These are phyloP conservation scores for Morpho helenor DNA, from an alignment of 2,888 invertebrate genomes.

Conservation along the genomic window DNA sequence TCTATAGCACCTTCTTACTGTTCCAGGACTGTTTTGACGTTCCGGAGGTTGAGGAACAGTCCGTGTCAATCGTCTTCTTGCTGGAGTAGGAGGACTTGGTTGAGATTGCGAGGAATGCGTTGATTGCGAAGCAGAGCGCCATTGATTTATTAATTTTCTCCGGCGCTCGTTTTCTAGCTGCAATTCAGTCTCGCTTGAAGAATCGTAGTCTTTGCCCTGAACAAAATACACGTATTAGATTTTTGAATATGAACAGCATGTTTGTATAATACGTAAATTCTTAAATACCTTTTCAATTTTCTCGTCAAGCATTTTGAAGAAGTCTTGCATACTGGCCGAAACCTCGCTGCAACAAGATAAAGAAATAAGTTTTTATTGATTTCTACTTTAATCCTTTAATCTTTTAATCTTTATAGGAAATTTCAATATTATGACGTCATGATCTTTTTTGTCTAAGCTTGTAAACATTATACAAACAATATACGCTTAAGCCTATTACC, in stretches of 20 bases:
- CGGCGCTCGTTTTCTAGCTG: constrained; percentile 83
- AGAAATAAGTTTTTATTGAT: not conserved
- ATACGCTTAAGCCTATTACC: no score
- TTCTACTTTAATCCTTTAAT: not conserved
- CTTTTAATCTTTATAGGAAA: not conserved
- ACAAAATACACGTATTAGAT: not conserved
- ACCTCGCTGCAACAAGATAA: constrained; percentile 84
- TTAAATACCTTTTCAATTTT: constrained; percentile 89
- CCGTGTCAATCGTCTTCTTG: constrained; percentile 51
- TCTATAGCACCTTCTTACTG: constrained; percentile 54
- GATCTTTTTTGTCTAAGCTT: no score
- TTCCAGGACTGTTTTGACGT: constrained; percentile 59
- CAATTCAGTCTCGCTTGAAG: constrained; percentile 86
- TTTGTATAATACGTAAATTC: not conserved
- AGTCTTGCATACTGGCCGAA: constrained; percentile 93
- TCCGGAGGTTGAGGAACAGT: constrained; percentile 58
- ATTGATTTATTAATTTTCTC: constrained; percentile 84
- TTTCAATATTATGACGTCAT: no score
- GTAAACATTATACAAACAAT: no score
- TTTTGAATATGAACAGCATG: not conserved
- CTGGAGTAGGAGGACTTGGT: constrained; percentile 62
- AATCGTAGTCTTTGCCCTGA: constrained; percentile 91
- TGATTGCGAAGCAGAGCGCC: constrained; percentile 85
- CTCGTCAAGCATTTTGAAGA: constrained; percentile 95
- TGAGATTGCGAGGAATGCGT: constrained; percentile 56